Percentiles rank a stretch among this genome's conserved stretches.
Evolutionary conservation across 2,113 vertebrate species (phyloP).

Genomic region (Fukomys damarensis): DNA sequence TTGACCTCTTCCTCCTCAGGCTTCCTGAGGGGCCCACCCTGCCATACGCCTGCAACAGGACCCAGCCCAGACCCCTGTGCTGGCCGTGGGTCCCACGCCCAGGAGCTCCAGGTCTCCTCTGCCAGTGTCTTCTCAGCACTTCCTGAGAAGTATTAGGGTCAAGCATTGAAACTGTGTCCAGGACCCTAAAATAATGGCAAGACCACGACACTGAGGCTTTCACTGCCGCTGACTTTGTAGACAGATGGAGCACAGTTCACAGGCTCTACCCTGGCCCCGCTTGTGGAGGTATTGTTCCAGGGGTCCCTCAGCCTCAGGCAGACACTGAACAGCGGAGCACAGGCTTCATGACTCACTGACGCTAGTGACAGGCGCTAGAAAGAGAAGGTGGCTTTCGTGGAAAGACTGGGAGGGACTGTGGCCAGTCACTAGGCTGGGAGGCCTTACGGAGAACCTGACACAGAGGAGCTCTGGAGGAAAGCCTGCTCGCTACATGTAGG

Average conservation of each 20-base stretch:
- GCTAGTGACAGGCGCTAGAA: background rate
- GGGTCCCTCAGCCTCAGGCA: background rate
- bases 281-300: no score
- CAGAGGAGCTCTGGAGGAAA: background rate
- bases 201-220: background rate
- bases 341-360: background rate
- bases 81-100: background rate
- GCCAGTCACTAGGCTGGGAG: background rate
- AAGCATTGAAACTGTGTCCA: background rate
- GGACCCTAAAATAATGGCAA: background rate
- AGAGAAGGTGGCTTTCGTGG: background rate
- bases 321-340: background rate
- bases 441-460: background rate
- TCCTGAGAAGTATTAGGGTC: background rate
- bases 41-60: no score
- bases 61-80: no score
- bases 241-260: no score
- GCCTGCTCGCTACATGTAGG: background rate
- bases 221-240: background rate
- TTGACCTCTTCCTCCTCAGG: background rate
- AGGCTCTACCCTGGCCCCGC: background rate
- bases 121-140: background rate
- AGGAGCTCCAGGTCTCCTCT: background rate
- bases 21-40: background rate
- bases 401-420: background rate